Evolutionary conservation across 2,797 vertebrate species (phyloP), one percentile per base, ranked within the genome.

Genomic region (Sebastes paucispinis): DNA sequence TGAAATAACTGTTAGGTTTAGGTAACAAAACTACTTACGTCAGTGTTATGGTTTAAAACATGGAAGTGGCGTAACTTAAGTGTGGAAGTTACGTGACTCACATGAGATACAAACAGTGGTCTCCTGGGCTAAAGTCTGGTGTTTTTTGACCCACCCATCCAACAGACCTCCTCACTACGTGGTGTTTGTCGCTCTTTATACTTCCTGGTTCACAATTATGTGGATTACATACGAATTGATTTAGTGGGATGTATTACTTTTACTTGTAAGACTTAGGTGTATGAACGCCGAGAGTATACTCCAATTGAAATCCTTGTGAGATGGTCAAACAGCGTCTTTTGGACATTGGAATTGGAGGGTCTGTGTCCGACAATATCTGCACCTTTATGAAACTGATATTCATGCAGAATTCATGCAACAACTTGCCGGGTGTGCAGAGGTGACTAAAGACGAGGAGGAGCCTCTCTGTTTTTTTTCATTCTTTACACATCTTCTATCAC

Each of bases 281-380:
- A 62, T 62, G 20, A 62, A 32, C 0, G 0, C 18, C 0, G 59
- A 31, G 8, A 31, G 16, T 31, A 11, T 31, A 6, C 13, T 6
- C 12, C 4, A 60, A 0, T 0, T 20, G 18, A 50, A 50, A 50
- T 50, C 43, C 43, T 50, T 20, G 43, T 50, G 1, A 50, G 43
- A 20, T 50, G 43, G 7, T 50, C 16, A 50, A 50, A 50, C 43
- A 50, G 43, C 7, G 18, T 50, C 43, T 50, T 20, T 8, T 20
- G 43, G 16, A 50, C 43, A 0, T 50, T 50, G 18, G 43, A 50
- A 20, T 50, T 50, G 43, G 16, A 8, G 43, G 3, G 43, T 50
- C 43, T 20, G 54, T 57, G 16, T 60, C 58, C 2, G 8, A 6
- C 29, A 62, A 31, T 32, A 8, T 24, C 62, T 36, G n/a, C 22